Conservation (phyloP, 2,888 invertebrate genomes). For the Drosophila cognata region DNA sequence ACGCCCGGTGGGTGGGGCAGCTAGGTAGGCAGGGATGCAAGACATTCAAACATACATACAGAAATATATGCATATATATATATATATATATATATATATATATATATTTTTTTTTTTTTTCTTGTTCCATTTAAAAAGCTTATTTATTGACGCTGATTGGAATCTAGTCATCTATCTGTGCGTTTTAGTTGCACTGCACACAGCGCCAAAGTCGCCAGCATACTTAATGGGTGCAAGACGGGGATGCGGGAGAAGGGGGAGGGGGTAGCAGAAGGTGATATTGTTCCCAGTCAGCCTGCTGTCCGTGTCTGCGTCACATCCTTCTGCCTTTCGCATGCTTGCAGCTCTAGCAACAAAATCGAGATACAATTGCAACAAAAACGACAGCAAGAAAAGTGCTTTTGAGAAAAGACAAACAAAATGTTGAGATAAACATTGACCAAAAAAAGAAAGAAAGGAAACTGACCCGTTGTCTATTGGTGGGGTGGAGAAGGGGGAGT, state of each 20-base stretch:
- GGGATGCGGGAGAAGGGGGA: neutral
- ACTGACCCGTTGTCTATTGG: constrained; percentile 41
- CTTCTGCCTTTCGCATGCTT: constrained; percentile 58
- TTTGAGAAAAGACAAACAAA: constrained; percentile 61
- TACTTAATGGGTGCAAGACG: neutral
- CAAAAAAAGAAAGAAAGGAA: constrained; percentile 13
- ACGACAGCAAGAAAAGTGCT: constrained; percentile 11
- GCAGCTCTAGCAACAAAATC: constrained; percentile 69
- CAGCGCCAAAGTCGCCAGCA: neutral
- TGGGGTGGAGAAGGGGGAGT: neutral
- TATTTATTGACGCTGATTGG: constrained; percentile 79
- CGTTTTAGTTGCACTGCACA: constrained; percentile 51
- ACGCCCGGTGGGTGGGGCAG: constrained; percentile 14
- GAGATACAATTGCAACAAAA: constrained; percentile 54
- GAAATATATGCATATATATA: neutral
- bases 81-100: neutral
- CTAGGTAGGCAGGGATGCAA: neutral
- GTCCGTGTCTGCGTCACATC: constrained; percentile 7
- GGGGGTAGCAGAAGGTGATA: neutral
- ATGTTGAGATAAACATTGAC: constrained; percentile 63
- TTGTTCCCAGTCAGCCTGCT: neutral
- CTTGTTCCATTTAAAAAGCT: constrained; percentile 77
- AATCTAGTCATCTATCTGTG: constrained; percentile 80
- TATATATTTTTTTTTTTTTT: constrained; percentile 57
- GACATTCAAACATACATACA: constrained; percentile 9